Evolutionary conservation across 2,888 invertebrate species (phyloP).

Genomic region (Dicycla oo): DNA sequence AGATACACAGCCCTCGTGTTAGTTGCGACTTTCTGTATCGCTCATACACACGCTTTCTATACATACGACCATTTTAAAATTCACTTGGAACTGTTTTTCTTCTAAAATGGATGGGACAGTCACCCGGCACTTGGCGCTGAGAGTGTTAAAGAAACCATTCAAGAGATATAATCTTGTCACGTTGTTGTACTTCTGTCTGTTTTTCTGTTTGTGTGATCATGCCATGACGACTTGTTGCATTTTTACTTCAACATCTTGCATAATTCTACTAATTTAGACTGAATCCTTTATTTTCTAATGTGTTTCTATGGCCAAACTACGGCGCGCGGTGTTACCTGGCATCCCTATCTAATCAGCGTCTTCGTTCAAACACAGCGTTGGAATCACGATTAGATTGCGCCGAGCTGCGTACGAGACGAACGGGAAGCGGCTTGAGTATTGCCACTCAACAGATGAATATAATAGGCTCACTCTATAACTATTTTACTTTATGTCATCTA

Average conservation of each 20-base stretch:
- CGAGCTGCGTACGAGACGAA: slow-evolving; percentile 38
- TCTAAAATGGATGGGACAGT: too few species aligned
- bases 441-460: not conserved
- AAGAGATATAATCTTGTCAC: not conserved
- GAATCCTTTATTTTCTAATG: not conserved
- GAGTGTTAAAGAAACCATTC: not conserved
- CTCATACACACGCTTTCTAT: too few species aligned
- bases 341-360: slow-evolving; percentile 45
- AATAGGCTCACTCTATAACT: slow-evolving; percentile 15
- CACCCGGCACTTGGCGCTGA: too few species aligned
- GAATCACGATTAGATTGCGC: slow-evolving; percentile 50
- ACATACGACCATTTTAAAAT: too few species aligned
- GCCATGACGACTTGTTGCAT: not conserved
- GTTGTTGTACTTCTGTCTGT: not conserved
- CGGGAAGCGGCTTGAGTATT: slow-evolving; percentile 8
- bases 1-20: too few species aligned
- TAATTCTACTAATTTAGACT: not conserved
- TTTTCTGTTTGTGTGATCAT: not conserved
- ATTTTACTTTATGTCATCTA: not conserved
- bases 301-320: not conserved
- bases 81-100: too few species aligned
- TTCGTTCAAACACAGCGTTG: slow-evolving; percentile 55
- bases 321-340: not conserved
- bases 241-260: not conserved
- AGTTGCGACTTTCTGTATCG: too few species aligned